These are phyloP conservation scores for Epinephelus fuscoguttatus DNA, from an alignment of 2,113 vertebrate species.

Conservation along the genomic window DNA sequence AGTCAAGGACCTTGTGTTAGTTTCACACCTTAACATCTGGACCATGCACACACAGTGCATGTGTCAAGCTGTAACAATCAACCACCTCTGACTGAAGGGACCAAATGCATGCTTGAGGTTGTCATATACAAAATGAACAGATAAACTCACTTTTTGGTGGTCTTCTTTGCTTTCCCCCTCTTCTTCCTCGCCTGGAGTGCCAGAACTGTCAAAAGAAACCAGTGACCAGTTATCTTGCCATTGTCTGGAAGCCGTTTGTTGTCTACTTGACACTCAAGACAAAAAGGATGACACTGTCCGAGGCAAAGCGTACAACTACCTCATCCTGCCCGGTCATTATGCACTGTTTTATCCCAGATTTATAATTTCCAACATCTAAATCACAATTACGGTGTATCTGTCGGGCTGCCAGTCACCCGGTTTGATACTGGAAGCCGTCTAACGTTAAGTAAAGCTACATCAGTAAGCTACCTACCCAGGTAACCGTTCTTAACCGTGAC, in stretches of 20 bases:
- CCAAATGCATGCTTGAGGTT: not conserved
- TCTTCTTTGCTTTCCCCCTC: conserved; percentile 94
- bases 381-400: conserved; percentile 9
- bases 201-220: conserved; percentile 85
- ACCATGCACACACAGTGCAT: not conserved
- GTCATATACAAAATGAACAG: not conserved
- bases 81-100: conserved; percentile 3
- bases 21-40: not conserved
- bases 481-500: conserved; percentile 2
- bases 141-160: conserved; percentile 92
- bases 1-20: not conserved
- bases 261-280: conserved; percentile 31
- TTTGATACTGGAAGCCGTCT: conserved; percentile 10
- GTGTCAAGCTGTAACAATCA: conserved; percentile 5
- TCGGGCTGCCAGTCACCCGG: conserved; percentile 8
- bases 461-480: conserved; percentile 26
- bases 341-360: not conserved
- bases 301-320: not conserved
- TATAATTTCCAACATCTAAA: not conserved
- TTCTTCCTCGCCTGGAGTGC: conserved; percentile 98
- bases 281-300: conserved; percentile 6
- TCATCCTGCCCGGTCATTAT: not conserved
- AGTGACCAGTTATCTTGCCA: conserved; percentile 15
- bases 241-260: conserved; percentile 33
- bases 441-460: conserved; percentile 30